Base-by-base conservation (phyloP, 2,888 invertebrate genomes). In the Polydrusus cervinus region DNA sequence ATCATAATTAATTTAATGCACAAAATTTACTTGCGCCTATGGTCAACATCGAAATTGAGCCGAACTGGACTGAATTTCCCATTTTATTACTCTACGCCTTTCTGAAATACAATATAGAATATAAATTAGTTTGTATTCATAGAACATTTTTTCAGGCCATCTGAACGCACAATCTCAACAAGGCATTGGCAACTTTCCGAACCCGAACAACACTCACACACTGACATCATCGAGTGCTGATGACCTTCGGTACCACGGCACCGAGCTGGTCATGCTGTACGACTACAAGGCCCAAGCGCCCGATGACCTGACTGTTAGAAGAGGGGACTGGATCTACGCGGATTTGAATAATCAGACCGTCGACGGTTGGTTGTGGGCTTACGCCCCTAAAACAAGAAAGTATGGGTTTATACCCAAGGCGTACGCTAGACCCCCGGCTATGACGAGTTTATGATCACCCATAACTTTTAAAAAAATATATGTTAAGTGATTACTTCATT, bases 341-440 rank as follows among this genome's bases (percentile, higher is more conserved):
- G 97, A 97, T 89, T 90, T 97, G 64, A 93, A 93, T 82, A 96
- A 96, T 89, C 97, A 97, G 88, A 97, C 96, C 0, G 96, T 95
- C 45, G 97, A 96, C 86, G 97, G 97, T 45, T 97, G 95, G 96
- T 89, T 97, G 78, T 97, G 96, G 97, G 95, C 96, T 0, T 97
- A 97, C 89, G 96, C 97, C 10, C 97, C 97, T 9, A 96, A 96
- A 87, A 94, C 95, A 2, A 90, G 96, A 34, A 95, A 96, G 86
- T 97, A 97, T 84, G 98, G 98, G 43, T 97, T 97, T 87, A 97
- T 98, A 79, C 97, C 97, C 72, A 97, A 97, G 85, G 96, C 97
- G 0, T 97, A 97, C 84, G 97, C 97, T 9, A 90, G 97, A 16
- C 96, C 96, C 6, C 97, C 97, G 11, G 96, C 96, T 78, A 97